Base-by-base conservation (phyloP, 2,888 invertebrate species). In the Eudasyphora cyanicolor region DNA sequence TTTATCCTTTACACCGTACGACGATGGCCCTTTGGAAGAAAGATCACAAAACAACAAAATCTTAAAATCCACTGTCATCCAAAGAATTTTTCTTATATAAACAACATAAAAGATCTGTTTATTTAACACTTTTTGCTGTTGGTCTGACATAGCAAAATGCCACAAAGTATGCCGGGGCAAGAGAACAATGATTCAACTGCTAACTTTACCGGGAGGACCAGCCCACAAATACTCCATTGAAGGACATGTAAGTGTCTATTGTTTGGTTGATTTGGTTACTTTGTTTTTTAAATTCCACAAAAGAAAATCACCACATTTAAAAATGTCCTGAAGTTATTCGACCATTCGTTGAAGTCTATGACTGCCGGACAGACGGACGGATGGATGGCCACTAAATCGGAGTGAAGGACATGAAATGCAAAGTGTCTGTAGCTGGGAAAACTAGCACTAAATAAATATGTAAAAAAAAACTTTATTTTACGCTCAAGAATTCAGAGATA, bases 21-120 rank as follows among this genome's bases (percentile, higher is more conserved):
- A n/a, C n/a, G n/a, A n/a, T n/a, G n/a, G n/a, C n/a, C n/a, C 32
- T 32, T 32, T 32, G 32, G 32, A 32, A 32, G 5, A 32, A 32
- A 32, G 45, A 45, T 45, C 45, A 45, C 32, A 32, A 45, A 51
- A 7, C 21, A 62, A 62, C 32, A 38, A 64, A 10, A 35, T 2
- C 35, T 70, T 85, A 87, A n/a, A 89, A 88, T 88, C 88, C 90
- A 90, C 88, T 89, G 89, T 88, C 89, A 89, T 88, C 87, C 89
- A 82, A 87, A 86, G 87, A 87, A 89, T 90, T 87, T 85, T 86
- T 78, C 81, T 84, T 81, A 29, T 6, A 21, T 54, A 27, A 79
- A 67, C 51, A 67, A 73, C 21, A 54, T 69, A 83, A n/a, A n/a
- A n/a, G 42, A 67, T 14, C 21, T 86, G 87, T 87, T 86, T 89